These are phyloP conservation scores for Drosophila paucipuncta DNA, from an alignment of 2,888 invertebrate genomes.

Conservation along the genomic window DNA sequence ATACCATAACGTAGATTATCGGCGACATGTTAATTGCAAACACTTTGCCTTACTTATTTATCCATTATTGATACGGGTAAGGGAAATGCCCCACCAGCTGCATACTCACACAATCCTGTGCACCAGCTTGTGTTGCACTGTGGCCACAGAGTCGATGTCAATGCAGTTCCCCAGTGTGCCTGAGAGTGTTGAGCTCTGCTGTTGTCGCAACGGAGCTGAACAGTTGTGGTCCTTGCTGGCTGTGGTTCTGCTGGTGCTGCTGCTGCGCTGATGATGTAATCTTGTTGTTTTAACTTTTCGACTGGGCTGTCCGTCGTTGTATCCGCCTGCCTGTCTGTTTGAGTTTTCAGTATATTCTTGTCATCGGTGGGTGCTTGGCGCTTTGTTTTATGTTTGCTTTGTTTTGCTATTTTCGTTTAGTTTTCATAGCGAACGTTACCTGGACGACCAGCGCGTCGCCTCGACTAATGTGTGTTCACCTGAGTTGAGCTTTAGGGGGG, in stretches of 20 bases:
- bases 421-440: slow-evolving; percentile 80
- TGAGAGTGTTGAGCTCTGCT: slow-evolving; percentile 57
- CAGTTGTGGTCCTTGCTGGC: slow-evolving; percentile 8
- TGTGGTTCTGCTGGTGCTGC: slow-evolving; percentile 11
- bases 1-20: neutral
- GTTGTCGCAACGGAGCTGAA: slow-evolving; percentile 45
- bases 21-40: slow-evolving; percentile 53
- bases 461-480: slow-evolving; percentile 57
- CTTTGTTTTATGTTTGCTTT: slow-evolving; percentile 57
- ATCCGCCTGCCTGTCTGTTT: slow-evolving; percentile 55
- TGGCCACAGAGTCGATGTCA: slow-evolving; percentile 87
- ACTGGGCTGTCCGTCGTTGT: slow-evolving; percentile 53
- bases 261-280: slow-evolving; percentile 39
- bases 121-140: slow-evolving; percentile 85
- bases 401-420: slow-evolving; percentile 73
- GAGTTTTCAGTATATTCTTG: slow-evolving; percentile 62
- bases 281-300: slow-evolving; percentile 58
- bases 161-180: slow-evolving; percentile 88
- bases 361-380: slow-evolving; percentile 54
- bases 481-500: slow-evolving; percentile 18
- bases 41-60: slow-evolving; percentile 48
- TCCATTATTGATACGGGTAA: slow-evolving; percentile 52
- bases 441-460: slow-evolving; percentile 61
- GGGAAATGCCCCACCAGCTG: slow-evolving; percentile 1
- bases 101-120: slow-evolving; percentile 84